phyloP scores from a whole-genome alignment of 2,113 vertebrate species.

The Centropus bengalensis region DNA sequence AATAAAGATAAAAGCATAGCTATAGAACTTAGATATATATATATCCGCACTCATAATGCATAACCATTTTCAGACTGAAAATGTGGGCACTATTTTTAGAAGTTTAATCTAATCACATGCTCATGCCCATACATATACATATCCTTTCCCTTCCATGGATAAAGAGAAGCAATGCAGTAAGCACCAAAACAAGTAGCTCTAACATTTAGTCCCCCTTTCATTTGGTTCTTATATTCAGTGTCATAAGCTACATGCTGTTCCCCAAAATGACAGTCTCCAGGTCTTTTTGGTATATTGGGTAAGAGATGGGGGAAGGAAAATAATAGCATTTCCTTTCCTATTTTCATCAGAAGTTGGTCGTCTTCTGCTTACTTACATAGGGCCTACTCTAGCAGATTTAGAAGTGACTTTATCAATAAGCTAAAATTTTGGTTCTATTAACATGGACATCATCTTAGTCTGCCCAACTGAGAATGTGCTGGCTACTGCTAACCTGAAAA shows the following conservation, averaged over 20 bases:
- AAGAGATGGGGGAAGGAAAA: background rate
- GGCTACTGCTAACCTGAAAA: background rate
- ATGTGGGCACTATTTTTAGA: background rate
- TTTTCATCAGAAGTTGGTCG: background rate
- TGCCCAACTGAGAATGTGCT: background rate
- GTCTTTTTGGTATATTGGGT: background rate
- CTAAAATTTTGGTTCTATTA: background rate
- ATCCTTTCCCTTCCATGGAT: background rate
- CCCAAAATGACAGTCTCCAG: background rate
- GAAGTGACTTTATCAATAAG: background rate
- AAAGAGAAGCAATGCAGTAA: background rate
- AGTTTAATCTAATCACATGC: conserved; percentile 18
- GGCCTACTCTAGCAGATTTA: background rate
- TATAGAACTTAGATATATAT: background rate
- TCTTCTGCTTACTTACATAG: background rate
- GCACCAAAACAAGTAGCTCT: background rate
- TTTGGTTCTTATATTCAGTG: background rate
- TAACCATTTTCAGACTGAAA: background rate
- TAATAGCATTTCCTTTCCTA: background rate
- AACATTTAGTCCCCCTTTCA: background rate
- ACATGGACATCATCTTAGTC: background rate
- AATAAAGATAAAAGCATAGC: background rate
- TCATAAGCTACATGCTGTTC: background rate
- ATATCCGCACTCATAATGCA: background rate
- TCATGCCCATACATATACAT: background rate